Evolutionary conservation across 2,113 vertebrate species (phyloP).

Genomic region (Etheostoma spectabile): DNA sequence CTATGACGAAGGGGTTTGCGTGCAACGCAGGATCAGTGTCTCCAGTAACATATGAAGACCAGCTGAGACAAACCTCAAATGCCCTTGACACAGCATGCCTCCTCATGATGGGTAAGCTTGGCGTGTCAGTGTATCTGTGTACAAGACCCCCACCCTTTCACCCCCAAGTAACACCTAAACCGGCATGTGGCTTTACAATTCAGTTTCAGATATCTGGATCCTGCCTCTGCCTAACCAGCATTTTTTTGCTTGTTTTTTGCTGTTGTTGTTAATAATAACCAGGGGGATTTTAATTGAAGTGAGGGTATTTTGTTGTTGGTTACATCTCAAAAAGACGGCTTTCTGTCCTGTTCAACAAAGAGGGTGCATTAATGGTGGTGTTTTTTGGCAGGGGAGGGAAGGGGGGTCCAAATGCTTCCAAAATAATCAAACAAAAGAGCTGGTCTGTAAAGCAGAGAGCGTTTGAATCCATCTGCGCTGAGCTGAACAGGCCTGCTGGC

Average conservation of each 20-base stretch:
- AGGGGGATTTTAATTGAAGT: slow-evolving; percentile 3
- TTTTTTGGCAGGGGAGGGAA: slow-evolving; percentile 12
- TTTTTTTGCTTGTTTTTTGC: slow-evolving; percentile 8
- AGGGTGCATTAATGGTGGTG: slow-evolving; percentile 12
- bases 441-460: slow-evolving; percentile 81
- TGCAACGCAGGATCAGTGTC: slow-evolving; percentile 50
- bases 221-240: background rate
- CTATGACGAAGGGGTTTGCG: slow-evolving; percentile 53
- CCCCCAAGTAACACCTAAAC: slow-evolving; percentile 17
- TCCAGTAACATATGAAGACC: slow-evolving; percentile 67
- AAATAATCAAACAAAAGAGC: slow-evolving; percentile 79
- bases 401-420: slow-evolving; percentile 51
- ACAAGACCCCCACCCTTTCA: no score
- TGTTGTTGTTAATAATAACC: slow-evolving; percentile 39
- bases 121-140: slow-evolving; percentile 6
- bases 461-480: slow-evolving; percentile 81
- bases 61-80: slow-evolving; percentile 67
- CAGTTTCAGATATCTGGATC: slow-evolving; percentile 12
- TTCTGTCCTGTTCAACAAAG: slow-evolving; percentile 46
- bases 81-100: slow-evolving; percentile 52
- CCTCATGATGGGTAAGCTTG: slow-evolving; percentile 44
- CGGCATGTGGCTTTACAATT: slow-evolving; percentile 17
- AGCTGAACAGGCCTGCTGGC: slow-evolving; percentile 92
- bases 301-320: background rate
- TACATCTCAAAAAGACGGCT: slow-evolving; percentile 36